Conservation (phyloP, 2,113 vertebrate genomes). For the Pollimyrus isidori region DNA sequence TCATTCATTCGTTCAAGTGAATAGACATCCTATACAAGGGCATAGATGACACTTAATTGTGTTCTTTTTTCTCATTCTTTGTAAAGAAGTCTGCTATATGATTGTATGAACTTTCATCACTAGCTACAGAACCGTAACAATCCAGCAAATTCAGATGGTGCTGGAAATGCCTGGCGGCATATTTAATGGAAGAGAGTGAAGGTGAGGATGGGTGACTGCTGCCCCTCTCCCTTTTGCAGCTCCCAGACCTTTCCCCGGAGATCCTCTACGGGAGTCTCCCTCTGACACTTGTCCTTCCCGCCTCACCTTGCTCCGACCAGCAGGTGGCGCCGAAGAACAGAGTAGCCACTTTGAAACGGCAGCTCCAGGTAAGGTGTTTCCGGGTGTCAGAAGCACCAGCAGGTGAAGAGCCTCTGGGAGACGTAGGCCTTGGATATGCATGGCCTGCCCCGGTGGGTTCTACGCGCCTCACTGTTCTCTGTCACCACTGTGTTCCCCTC, state of each 20-base stretch:
- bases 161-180: not conserved
- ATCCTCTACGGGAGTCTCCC: constrained; percentile 72
- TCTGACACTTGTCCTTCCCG: constrained; percentile 45
- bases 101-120: not conserved
- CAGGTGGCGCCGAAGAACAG: constrained; percentile 63
- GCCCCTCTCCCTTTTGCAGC: not conserved
- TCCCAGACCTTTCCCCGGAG: constrained; percentile 50
- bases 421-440: not conserved
- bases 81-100: not conserved
- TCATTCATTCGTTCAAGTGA: not conserved
- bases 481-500: not conserved
- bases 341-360: constrained; percentile 63
- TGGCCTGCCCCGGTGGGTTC: fast-evolving
- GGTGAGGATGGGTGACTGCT: not conserved
- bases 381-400: not conserved
- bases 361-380: constrained; percentile 59
- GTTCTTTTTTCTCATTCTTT: not conserved
- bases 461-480: not conserved
- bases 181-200: not conserved
- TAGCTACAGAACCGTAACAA: not conserved
- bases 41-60: not conserved
- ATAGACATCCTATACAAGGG: not conserved
- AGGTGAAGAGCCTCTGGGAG: not conserved
- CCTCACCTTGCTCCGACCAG: constrained; percentile 46
- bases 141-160: not conserved